These are phyloP conservation scores for Pogonus chalceus DNA, from an alignment of 1,140 invertebrate genomes.

Conservation along the genomic window DNA sequence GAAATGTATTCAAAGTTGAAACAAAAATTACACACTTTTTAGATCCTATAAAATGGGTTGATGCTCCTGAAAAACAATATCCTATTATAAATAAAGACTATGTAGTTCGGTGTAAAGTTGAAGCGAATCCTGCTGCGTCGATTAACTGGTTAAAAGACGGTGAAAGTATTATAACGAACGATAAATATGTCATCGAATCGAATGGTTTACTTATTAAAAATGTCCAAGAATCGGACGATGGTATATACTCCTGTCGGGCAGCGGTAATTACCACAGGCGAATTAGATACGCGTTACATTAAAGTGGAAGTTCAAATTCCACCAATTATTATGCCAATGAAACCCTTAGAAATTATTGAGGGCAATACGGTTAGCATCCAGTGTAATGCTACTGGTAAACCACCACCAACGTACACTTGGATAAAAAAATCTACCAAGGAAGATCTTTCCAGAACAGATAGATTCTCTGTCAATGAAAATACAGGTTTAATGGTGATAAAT, in stretches of 20 bases:
- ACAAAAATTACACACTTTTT: slow-evolving; percentile 26
- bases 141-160: slow-evolving; percentile 78
- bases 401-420: slow-evolving; percentile 69
- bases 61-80: slow-evolving; percentile 75
- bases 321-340: slow-evolving; percentile 56
- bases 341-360: slow-evolving; percentile 61
- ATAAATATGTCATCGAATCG: slow-evolving; percentile 61
- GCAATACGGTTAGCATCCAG: slow-evolving; percentile 56
- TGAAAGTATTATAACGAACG: slow-evolving; percentile 40
- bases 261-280: slow-evolving; percentile 70
- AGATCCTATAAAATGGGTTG: slow-evolving; percentile 76
- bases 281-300: slow-evolving; percentile 61
- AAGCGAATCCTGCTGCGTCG: slow-evolving; percentile 68
- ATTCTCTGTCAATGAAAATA: slow-evolving; percentile 61
- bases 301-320: slow-evolving; percentile 64
- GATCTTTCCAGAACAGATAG: slow-evolving; percentile 58
- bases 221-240: slow-evolving; percentile 71
- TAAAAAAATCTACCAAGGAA: slow-evolving; percentile 52
- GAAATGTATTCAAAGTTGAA: not conserved
- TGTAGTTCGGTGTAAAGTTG: slow-evolving; percentile 72
- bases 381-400: slow-evolving; percentile 78
- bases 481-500: slow-evolving; percentile 60
- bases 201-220: slow-evolving; percentile 70
- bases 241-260: slow-evolving; percentile 73
- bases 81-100: slow-evolving; percentile 66